Conservation (phyloP, 2,113 vertebrate genomes). For the Eulemur macaco region DNA sequence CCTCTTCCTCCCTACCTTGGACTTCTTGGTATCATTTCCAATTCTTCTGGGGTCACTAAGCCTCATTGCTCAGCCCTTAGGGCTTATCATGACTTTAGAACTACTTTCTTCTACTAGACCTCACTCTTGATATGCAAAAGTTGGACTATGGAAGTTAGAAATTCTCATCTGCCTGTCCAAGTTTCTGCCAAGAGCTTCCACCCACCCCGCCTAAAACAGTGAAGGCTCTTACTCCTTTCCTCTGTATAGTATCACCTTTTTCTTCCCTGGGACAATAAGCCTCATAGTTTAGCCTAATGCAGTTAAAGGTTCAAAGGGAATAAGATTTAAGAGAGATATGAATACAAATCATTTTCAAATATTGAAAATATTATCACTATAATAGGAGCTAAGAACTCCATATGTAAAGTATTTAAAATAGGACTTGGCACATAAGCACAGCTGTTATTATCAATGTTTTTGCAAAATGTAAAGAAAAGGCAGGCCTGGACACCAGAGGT, state of each 20-base stretch:
- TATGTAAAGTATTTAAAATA: not conserved
- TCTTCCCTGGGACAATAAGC: not conserved
- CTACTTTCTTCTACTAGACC: not conserved
- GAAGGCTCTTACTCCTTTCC: not conserved
- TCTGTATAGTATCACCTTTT: not conserved
- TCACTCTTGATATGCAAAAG: not conserved
- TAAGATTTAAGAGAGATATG: not conserved
- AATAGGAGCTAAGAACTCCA: not conserved
- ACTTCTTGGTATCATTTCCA: not conserved
- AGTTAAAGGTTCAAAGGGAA: not conserved
- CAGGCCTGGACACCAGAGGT: not conserved
- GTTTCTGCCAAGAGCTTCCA: not conserved
- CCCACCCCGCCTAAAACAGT: not conserved
- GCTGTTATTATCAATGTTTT: not conserved
- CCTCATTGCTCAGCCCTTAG: not conserved
- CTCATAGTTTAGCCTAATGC: not conserved
- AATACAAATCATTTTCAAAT: conserved; percentile 16
- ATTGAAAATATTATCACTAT: not conserved
- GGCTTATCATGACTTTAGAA: not conserved
- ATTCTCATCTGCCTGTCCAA: not conserved
- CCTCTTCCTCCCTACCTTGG: not conserved
- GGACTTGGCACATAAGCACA: not conserved
- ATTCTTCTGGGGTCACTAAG: not conserved
- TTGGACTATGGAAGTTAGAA: not conserved
- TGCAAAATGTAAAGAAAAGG: not conserved